Evolutionary conservation across 2,113 vertebrate species (phyloP).

Genomic region (Phalacrocorax carbo): DNA sequence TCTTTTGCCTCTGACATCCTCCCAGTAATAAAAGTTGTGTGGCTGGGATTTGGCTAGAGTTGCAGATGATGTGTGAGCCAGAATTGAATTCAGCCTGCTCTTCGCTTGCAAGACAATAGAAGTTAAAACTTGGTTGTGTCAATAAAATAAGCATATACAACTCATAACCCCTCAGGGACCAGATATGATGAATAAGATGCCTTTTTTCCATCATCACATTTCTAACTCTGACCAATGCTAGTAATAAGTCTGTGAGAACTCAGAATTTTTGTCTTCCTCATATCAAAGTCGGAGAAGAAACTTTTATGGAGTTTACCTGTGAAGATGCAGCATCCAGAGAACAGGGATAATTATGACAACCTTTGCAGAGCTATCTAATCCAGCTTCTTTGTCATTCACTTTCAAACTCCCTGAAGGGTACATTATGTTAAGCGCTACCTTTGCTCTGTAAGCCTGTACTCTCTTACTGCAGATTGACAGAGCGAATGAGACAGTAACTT

Average conservation of each 20-base stretch:
- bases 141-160: conserved; percentile 42
- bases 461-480: neutral
- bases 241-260: conserved; percentile 19
- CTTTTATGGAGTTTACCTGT: neutral
- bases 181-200: conserved; percentile 21
- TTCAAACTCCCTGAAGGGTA: neutral
- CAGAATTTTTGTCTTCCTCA: neutral
- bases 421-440: neutral
- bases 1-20: conserved; percentile 64
- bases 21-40: conserved; percentile 54
- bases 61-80: conserved; percentile 42
- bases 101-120: conserved; percentile 54
- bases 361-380: neutral
- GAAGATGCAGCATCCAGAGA: neutral
- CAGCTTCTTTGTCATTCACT: neutral
- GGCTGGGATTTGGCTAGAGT: conserved; percentile 49
- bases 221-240: neutral
- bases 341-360: neutral
- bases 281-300: neutral
- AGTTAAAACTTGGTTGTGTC: conserved; percentile 46
- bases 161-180: neutral
- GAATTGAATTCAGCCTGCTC: conserved; percentile 36
- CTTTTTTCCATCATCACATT: conserved; percentile 37
- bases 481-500: neutral
- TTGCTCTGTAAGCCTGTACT: neutral